A percentile compares a stretch with the other conserved stretches of the same genome.
These are phyloP conservation scores for Samia ricini DNA, from an alignment of 1,140 invertebrate species.

Conservation along the genomic window DNA sequence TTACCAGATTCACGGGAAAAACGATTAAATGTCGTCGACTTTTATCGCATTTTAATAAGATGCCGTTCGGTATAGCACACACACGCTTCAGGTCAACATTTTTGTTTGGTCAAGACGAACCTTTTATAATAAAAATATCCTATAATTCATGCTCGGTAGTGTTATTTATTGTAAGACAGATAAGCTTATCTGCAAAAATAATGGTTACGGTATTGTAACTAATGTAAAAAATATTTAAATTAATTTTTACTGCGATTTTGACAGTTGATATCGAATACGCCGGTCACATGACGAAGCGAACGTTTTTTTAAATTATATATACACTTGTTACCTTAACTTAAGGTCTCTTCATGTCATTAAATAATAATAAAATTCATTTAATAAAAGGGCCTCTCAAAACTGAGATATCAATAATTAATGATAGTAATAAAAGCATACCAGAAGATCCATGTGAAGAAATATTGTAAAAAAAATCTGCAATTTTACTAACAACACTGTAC, in stretches of 20 bases:
- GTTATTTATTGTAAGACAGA: slow-evolving; percentile 19
- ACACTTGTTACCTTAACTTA: neutral
- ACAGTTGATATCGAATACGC: slow-evolving; percentile 9
- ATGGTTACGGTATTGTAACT: slow-evolving; percentile 11
- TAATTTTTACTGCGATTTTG: slow-evolving; percentile 18
- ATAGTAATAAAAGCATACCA: no score
- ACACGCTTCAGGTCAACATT: slow-evolving; percentile 14
- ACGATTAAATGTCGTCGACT: slow-evolving; percentile 32
- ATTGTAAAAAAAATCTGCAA: no score
- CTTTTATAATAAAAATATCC: slow-evolving; percentile 19
- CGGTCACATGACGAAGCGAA: neutral
- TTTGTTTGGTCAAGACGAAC: slow-evolving; percentile 22
- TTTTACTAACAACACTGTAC: no score
- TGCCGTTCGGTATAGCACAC: slow-evolving; percentile 16
- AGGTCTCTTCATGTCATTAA: neutral
- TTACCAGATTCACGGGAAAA: slow-evolving; percentile 31
- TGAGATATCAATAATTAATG: no score
- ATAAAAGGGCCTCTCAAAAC: neutral
- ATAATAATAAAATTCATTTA: neutral
- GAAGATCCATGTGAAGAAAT: no score
- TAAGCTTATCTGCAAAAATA: slow-evolving; percentile 20
- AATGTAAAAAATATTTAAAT: slow-evolving; percentile 24
- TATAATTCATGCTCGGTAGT: slow-evolving; percentile 7
- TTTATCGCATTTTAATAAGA: slow-evolving; percentile 48
- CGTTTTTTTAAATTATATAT: neutral